Percentiles rank a stretch among this genome's conserved stretches.
phyloP scores from a whole-genome alignment of 2,797 vertebrate genomes.

The Labroides dimidiatus region DNA sequence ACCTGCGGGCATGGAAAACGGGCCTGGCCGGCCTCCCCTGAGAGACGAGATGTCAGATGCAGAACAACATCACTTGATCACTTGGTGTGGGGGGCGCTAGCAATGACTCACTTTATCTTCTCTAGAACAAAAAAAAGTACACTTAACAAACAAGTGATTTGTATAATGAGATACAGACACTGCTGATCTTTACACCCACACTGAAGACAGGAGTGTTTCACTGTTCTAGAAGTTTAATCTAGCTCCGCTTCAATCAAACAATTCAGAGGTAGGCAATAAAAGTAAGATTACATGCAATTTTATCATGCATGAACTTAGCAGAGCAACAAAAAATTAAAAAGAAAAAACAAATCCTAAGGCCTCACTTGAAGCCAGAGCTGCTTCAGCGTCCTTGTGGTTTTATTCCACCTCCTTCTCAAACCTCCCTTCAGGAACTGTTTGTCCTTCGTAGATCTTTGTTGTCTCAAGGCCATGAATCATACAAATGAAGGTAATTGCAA shows the following conservation, averaged over 20 bases:
- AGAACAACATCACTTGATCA: conserved; percentile 59
- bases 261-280: no score
- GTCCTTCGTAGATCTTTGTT: background rate
- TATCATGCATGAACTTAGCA: no score
- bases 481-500: background rate
- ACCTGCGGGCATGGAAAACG: conserved; percentile 81
- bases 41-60: conserved; percentile 51
- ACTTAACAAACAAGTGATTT: background rate
- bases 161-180: background rate
- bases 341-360: background rate
- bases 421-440: background rate
- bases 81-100: conserved; percentile 32
- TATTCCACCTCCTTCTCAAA: background rate
- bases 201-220: background rate
- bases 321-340: no score
- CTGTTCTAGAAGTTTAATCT: no score
- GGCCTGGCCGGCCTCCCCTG: conserved; percentile 60
- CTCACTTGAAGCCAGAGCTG: background rate
- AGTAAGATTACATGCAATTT: no score
- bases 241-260: no score
- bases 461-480: background rate
- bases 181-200: background rate
- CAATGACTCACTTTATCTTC: conserved; percentile 45
- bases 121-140: conserved; percentile 14
- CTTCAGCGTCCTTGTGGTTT: background rate